These are phyloP conservation scores for Sialia sialis DNA, from an alignment of 2,113 vertebrate genomes.

Conservation along the genomic window DNA sequence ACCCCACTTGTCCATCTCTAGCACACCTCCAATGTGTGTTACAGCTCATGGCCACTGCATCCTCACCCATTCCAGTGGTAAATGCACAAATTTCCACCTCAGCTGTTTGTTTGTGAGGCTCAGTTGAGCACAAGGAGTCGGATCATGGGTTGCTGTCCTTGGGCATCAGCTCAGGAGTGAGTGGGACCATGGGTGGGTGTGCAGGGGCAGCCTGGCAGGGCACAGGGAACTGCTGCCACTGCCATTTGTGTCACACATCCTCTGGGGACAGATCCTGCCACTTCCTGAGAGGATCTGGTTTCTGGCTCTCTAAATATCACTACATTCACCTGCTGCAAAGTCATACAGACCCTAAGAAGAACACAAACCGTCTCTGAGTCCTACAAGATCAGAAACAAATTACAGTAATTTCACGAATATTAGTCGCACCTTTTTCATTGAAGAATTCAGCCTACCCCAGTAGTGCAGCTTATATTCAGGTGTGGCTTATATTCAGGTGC, in stretches of 20 bases:
- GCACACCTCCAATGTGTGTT: accelerated
- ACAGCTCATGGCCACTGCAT: accelerated
- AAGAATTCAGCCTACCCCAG: too few species aligned
- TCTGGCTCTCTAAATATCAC: not conserved
- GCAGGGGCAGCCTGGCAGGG: not conserved
- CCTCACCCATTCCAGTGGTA: not conserved
- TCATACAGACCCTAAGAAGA: not conserved
- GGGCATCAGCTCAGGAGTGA: not conserved
- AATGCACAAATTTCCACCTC: not conserved
- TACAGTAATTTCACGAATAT: too few species aligned
- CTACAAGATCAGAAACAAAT: not conserved
- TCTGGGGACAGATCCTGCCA: not conserved
- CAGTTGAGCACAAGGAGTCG: not conserved
- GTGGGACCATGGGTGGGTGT: not conserved
- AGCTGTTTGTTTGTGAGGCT: not conserved
- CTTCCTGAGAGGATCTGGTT: not conserved
- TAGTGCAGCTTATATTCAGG: too few species aligned
- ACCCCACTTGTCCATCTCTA: accelerated
- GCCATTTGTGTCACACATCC: not conserved
- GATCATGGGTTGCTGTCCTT: not conserved
- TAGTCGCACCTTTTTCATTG: too few species aligned
- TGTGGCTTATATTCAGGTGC: too few species aligned
- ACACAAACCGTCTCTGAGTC: not conserved
- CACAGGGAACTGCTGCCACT: not conserved
- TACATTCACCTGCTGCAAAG: not conserved